Evolutionary conservation across 2,797 vertebrate species (phyloP).

Genomic region (Anableps anableps): DNA sequence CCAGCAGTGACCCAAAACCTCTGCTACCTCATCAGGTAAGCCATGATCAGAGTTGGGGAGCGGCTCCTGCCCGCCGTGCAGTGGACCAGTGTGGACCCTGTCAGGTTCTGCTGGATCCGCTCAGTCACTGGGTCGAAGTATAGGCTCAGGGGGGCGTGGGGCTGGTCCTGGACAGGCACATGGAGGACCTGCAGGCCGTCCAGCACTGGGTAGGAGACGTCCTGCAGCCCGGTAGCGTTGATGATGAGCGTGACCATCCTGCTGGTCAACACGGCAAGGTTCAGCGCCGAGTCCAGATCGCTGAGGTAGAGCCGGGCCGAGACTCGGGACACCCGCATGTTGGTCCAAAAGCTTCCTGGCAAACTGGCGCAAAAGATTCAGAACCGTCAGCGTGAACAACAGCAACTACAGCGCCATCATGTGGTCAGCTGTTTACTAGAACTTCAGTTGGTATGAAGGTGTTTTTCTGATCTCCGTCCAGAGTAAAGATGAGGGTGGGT

Average conservation of each 20-base stretch:
- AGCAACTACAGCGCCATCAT: neutral
- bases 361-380: neutral
- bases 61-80: constrained; percentile 75
- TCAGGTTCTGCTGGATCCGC: constrained; percentile 66
- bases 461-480: neutral
- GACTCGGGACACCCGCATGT: constrained; percentile 72
- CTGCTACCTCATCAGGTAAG: constrained; percentile 73
- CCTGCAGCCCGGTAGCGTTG: constrained; percentile 61
- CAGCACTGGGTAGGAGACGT: constrained; percentile 43
- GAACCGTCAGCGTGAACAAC: neutral
- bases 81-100: constrained; percentile 74
- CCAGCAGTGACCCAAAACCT: neutral
- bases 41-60: constrained; percentile 74
- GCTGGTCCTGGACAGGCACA: constrained; percentile 70
- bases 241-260: constrained; percentile 75
- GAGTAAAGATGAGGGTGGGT: too few relatives aligned
- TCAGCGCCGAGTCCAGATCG: constrained; percentile 68
- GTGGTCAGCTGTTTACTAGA: neutral
- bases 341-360: neutral
- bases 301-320: constrained; percentile 65
- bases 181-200: constrained; percentile 58
- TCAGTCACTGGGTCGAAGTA: constrained; percentile 72
- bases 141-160: constrained; percentile 64
- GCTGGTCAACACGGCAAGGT: constrained; percentile 44
- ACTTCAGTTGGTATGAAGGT: too few relatives aligned